Conservation (phyloP, 2,888 invertebrate species). For the Chrysomela aeneicollis region DNA sequence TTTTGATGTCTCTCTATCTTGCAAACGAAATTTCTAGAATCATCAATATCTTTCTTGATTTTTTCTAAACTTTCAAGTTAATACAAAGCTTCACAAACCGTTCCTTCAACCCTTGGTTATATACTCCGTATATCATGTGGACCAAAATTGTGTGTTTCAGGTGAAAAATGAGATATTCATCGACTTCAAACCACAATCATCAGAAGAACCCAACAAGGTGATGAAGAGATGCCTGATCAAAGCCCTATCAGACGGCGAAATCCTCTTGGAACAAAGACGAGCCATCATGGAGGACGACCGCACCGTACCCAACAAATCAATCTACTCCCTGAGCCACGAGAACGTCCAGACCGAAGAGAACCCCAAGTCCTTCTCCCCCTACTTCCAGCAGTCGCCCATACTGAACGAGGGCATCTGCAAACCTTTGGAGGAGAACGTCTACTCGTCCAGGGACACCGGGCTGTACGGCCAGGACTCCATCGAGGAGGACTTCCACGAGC, state of each 20-base stretch:
- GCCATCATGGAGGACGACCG: conserved; percentile 57
- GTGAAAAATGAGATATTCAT: conserved; percentile 70
- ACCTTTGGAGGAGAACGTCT: conserved; percentile 53
- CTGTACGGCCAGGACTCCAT: conserved; percentile 61
- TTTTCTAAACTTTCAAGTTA: too few species aligned
- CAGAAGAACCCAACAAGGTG: conserved; percentile 58
- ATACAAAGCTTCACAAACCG: too few species aligned
- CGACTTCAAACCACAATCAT: conserved; percentile 82
- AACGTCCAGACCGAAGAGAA: conserved; percentile 61
- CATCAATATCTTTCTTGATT: too few species aligned
- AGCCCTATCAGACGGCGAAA: conserved; percentile 84
- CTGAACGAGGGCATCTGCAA: conserved; percentile 52
- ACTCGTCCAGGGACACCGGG: conserved; percentile 55
- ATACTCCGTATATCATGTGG: too few species aligned
- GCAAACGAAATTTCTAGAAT: too few species aligned
- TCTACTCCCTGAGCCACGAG: conserved; percentile 71
- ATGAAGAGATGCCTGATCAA: conserved; percentile 69
- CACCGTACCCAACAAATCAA: conserved; percentile 60
- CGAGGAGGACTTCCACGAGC: conserved; percentile 83
- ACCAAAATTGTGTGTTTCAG: too few species aligned
- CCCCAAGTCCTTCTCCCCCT: conserved; percentile 51
- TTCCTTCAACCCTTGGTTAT: too few species aligned
- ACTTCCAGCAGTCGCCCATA: conserved; percentile 64
- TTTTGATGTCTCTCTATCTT: too few species aligned
- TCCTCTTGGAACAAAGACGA: conserved; percentile 69